Conservation (phyloP, 2,888 invertebrate species). For the Hemicrepidius hirtus region DNA sequence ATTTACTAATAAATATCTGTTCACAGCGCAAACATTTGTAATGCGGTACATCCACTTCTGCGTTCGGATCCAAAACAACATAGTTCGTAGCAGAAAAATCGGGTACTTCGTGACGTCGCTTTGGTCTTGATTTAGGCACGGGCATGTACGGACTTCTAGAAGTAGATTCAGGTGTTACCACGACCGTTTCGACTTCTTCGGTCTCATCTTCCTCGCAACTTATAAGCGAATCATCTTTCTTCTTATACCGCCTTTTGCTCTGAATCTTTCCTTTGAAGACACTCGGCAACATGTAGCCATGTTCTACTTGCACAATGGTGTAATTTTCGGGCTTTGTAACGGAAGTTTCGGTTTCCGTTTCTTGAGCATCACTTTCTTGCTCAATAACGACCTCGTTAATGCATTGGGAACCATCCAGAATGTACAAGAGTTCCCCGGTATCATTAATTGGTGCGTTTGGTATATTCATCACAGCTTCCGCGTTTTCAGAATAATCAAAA, state of each 20-base stretch:
- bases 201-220: slow-evolving; percentile 47
- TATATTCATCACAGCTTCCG: slow-evolving; percentile 61
- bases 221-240: slow-evolving; percentile 34
- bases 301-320: slow-evolving; percentile 67
- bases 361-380: slow-evolving; percentile 59
- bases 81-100: slow-evolving; percentile 69
- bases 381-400: slow-evolving; percentile 68
- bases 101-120: slow-evolving; percentile 66
- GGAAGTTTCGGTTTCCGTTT: slow-evolving; percentile 33
- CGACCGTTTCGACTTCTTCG: slow-evolving; percentile 37
- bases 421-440: slow-evolving; percentile 66
- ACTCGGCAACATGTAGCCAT: slow-evolving; percentile 68
- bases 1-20: slow-evolving; percentile 70
- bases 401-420: slow-evolving; percentile 66
- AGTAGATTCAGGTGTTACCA: slow-evolving; percentile 40
- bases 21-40: slow-evolving; percentile 70
- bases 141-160: slow-evolving; percentile 34
- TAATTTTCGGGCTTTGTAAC: slow-evolving; percentile 55
- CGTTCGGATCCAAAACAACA: slow-evolving; percentile 64
- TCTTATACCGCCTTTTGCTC: slow-evolving; percentile 54
- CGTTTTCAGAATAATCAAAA: slow-evolving; percentile 56
- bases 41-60: slow-evolving; percentile 67
- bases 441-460: slow-evolving; percentile 54
- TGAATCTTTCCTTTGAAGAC: slow-evolving; percentile 59
- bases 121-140: slow-evolving; percentile 59